Evolutionary conservation across 2,113 vertebrate species (phyloP).

Genomic region (Rhineura floridana): DNA sequence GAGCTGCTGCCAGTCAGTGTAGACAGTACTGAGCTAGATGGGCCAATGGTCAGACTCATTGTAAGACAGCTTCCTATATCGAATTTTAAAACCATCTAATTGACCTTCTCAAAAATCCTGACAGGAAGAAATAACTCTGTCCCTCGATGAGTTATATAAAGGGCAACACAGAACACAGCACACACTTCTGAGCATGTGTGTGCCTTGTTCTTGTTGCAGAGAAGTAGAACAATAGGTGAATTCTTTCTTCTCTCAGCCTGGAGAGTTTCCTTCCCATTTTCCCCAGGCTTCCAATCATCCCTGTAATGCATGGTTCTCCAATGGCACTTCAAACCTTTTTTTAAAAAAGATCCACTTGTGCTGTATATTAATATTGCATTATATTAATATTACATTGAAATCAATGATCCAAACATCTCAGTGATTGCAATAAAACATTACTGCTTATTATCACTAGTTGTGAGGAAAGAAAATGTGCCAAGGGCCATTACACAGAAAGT

Average conservation of each 20-base stretch:
- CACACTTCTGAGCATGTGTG: background rate
- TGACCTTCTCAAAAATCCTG: too few relatives aligned
- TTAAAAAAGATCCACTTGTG: background rate
- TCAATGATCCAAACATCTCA: constrained; percentile 24
- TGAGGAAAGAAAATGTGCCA: constrained; percentile 25
- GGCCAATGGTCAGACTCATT: too few relatives aligned
- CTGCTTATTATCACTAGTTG: constrained; percentile 16
- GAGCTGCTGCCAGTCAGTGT: too few relatives aligned
- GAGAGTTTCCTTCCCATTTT: background rate
- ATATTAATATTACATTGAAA: constrained; percentile 27
- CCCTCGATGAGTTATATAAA: background rate
- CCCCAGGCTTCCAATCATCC: background rate
- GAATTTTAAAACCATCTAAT: too few relatives aligned
- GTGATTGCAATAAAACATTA: constrained; percentile 20
- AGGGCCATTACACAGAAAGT: constrained; percentile 12
- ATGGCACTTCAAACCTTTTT: background rate
- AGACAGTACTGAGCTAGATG: too few relatives aligned
- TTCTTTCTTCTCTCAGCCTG: background rate
- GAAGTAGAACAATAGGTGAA: background rate
- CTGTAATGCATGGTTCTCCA: background rate
- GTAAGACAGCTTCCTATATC: too few relatives aligned
- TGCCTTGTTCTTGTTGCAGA: background rate
- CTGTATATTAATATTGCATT: constrained; percentile 13
- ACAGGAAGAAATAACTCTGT: background rate
- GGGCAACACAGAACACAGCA: too few relatives aligned